phyloP scores from a whole-genome alignment of 35 echinoderm and acorn worm species.

The Hemicentrotus pulcherrimus region DNA sequence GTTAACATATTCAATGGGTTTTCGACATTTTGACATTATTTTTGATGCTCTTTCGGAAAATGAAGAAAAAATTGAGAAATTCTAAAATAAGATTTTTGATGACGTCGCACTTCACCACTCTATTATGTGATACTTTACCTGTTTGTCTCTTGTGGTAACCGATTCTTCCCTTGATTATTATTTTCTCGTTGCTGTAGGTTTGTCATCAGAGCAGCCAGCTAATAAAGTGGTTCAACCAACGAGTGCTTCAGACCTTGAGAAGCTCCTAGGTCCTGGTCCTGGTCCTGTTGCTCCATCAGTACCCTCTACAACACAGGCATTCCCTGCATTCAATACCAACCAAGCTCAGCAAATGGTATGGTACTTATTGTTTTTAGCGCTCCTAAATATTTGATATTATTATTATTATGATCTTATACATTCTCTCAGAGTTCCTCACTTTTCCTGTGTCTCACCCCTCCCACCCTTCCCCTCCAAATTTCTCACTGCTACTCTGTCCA shows the following conservation, averaged over 20 bases:
- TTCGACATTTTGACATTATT: too few species aligned
- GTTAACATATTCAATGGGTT: too few species aligned
- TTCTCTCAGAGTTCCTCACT: not conserved
- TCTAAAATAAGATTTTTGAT: too few species aligned
- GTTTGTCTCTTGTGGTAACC: too few species aligned
- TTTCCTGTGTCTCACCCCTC: not conserved
- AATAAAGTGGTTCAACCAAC: slow-evolving; percentile 75
- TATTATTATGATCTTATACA: too few species aligned
- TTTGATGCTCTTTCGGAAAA: too few species aligned
- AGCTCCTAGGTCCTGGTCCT: slow-evolving; percentile 60
- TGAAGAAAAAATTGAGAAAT: too few species aligned
- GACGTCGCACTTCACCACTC: too few species aligned
- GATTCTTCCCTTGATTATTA: not conserved
- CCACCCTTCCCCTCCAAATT: not conserved
- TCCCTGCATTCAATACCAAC: slow-evolving; percentile 45
- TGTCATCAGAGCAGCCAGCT: not conserved
- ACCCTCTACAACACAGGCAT: slow-evolving; percentile 39
- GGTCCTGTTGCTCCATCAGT: slow-evolving; percentile 21
- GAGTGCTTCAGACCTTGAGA: slow-evolving; percentile 73
- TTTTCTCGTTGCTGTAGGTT: not conserved
- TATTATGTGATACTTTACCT: too few species aligned
- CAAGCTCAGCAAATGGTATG: slow-evolving; percentile 22
- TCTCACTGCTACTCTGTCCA: not conserved
- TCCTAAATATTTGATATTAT: too few species aligned
- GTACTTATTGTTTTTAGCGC: too few species aligned